Evolutionary conservation across 2,113 vertebrate species (phyloP).

Genomic region (Anser brachyrhynchus): DNA sequence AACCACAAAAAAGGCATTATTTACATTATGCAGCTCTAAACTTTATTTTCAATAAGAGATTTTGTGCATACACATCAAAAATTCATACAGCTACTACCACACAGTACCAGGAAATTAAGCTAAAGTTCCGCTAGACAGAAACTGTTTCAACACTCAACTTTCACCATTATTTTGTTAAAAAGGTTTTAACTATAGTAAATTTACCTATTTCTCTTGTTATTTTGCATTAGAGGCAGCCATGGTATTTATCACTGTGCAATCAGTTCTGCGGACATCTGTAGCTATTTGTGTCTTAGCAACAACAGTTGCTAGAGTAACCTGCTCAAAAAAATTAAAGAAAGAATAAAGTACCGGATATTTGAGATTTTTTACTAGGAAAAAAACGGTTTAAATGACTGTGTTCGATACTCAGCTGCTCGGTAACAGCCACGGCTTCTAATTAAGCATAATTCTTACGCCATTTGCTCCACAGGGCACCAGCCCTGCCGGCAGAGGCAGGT

Average conservation of each 20-base stretch:
- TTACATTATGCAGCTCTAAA: background rate
- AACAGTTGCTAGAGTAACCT: conserved; percentile 17
- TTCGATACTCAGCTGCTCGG: background rate
- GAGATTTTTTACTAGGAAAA: background rate
- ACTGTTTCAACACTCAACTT: background rate
- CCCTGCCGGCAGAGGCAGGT: background rate
- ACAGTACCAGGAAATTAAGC: background rate
- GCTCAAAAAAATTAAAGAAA: background rate
- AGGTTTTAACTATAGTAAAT: background rate
- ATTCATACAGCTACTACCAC: background rate
- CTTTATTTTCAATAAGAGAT: background rate
- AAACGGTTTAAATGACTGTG: background rate
- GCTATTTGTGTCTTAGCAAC: conserved; percentile 42
- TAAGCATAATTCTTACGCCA: background rate
- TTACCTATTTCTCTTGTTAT: background rate
- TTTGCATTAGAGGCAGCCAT: background rate
- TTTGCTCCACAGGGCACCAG: background rate
- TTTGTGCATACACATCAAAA: background rate
- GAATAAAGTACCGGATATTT: background rate
- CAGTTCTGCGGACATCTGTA: conserved; percentile 11
- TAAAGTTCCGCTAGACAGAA: background rate
- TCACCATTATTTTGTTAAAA: background rate
- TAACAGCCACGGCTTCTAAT: background rate
- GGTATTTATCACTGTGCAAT: background rate
- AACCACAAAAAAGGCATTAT: background rate